Conservation (phyloP, 2,888 invertebrate genomes). For the Scrobipalpa atriplicella region DNA sequence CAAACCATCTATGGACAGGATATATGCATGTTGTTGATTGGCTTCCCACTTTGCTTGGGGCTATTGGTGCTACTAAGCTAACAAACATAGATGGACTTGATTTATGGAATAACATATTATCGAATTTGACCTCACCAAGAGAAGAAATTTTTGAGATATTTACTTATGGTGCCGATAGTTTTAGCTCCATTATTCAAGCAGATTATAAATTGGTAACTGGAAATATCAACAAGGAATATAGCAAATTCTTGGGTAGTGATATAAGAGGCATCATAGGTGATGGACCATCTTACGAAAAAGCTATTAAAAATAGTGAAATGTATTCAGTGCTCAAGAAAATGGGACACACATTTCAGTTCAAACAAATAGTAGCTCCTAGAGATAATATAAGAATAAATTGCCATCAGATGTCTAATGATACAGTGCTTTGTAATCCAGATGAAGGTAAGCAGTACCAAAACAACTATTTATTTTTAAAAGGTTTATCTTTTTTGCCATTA, state of each 20-base stretch:
- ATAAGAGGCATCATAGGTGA: constrained; percentile 55
- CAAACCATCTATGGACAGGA: constrained; percentile 73
- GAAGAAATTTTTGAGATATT: constrained; percentile 63
- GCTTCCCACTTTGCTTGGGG: constrained; percentile 87
- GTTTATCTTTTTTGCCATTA: too few relatives aligned
- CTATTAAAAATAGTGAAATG: constrained; percentile 51
- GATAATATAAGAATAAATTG: constrained; percentile 54
- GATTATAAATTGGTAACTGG: constrained; percentile 67
- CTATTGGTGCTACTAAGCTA: constrained; percentile 55
- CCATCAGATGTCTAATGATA: constrained; percentile 29
- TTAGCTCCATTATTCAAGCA: constrained; percentile 53
- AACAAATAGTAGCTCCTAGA: constrained; percentile 43
- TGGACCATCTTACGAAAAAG: constrained; percentile 52
- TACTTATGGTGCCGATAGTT: constrained; percentile 64
- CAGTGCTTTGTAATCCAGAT: constrained; percentile 52
- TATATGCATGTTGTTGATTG: constrained; percentile 91
- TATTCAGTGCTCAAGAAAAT: constrained; percentile 51
- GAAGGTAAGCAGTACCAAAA: constrained; percentile 48
- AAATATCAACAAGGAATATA: constrained; percentile 42
- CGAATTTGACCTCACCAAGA: constrained; percentile 54
- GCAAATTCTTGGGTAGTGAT: constrained; percentile 58
- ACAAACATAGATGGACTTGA: constrained; percentile 62
- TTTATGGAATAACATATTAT: constrained; percentile 63
- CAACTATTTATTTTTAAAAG: not conserved
- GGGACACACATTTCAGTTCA: constrained; percentile 45